phyloP scores from a whole-genome alignment of 1,140 invertebrate species.

The Coenobita brevimanus region DNA sequence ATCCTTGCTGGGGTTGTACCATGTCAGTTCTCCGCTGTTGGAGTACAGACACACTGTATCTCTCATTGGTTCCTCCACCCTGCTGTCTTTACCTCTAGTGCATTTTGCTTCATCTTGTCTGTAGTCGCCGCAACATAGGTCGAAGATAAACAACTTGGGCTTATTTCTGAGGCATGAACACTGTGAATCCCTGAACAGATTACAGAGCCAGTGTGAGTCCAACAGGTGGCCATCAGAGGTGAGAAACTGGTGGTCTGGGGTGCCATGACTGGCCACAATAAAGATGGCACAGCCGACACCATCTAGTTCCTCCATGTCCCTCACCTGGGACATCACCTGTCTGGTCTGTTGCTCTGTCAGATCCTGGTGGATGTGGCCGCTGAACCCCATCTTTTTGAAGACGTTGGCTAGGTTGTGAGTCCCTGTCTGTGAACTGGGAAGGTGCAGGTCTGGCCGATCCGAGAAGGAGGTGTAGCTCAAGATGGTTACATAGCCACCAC shows the following conservation, averaged over 20 bases:
- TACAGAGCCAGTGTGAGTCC: slow-evolving; percentile 11
- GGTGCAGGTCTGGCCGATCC: slow-evolving; percentile 33
- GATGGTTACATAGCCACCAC: slow-evolving; percentile 29
- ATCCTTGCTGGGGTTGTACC: slow-evolving; percentile 7
- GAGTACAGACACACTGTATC: slow-evolving; percentile 33
- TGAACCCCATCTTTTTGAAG: no score
- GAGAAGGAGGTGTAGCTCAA: slow-evolving; percentile 28
- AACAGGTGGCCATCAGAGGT: slow-evolving; percentile 23
- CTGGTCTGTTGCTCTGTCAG: no score
- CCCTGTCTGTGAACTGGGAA: no score
- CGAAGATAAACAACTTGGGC: slow-evolving; percentile 43
- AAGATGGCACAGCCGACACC: no score
- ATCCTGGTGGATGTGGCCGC: no score
- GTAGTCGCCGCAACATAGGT: slow-evolving; percentile 29
- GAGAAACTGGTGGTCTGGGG: slow-evolving; percentile 4
- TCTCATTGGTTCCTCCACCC: slow-evolving; percentile 23
- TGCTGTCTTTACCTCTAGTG: not conserved
- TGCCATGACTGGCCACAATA: slow-evolving; percentile 39
- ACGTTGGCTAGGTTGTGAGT: no score
- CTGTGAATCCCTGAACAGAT: slow-evolving; percentile 37
- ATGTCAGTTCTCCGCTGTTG: slow-evolving; percentile 6
- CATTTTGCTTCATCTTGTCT: not conserved
- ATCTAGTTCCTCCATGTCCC: no score
- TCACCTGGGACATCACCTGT: no score
- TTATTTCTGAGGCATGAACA: slow-evolving; percentile 31